Base-by-base conservation (phyloP, 2,888 invertebrate species). In the Marronus borbonicus region DNA sequence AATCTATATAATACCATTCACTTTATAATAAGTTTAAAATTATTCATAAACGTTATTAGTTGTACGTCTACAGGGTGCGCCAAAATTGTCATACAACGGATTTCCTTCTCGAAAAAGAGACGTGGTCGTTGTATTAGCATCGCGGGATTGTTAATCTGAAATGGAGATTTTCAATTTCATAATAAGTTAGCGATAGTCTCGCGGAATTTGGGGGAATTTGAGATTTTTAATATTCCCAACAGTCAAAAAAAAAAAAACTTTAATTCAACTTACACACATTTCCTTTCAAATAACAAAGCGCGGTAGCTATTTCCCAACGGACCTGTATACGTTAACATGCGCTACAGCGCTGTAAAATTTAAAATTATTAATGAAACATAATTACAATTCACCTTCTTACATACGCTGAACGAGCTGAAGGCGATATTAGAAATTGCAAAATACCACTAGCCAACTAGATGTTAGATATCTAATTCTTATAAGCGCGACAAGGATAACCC, bases 331-430 rank as follows among this genome's bases (percentile, higher is more conserved):
- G 44, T 20, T 14, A 36, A 66, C 44, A 66, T 17, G n/a, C 31
- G 17, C 36, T 10, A 28, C 24, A 69, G 20, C 44, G 39, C 39
- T 65, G 17, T 65, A 39, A 65, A 69, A 50, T 69, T 68, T 76
- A 76, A 76, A 44, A 77, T 77, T 77, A 70, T 77, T 77, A 77
- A 77, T 77, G 70, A 77, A 70, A 50, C 20, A 50, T 68, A 68
- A 68, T 68, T 68, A 28, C 50, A 68, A 50, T 50, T 68, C 49
- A 50, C 50, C 24, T 68, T 66, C 55, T 58, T 58, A 58, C 20
- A 58, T 10, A 4, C 20, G 28, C 44, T 44, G 12, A 44, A 12
- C 44, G 8, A 44, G 44, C 44, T 44, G 17, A 24, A 17, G 58
- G 28, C 44, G 62, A 44, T 52, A 65, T 65, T 55, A 65, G 65